These are phyloP conservation scores for Alectura lathami DNA, from an alignment of 2,113 vertebrate species.

Conservation along the genomic window DNA sequence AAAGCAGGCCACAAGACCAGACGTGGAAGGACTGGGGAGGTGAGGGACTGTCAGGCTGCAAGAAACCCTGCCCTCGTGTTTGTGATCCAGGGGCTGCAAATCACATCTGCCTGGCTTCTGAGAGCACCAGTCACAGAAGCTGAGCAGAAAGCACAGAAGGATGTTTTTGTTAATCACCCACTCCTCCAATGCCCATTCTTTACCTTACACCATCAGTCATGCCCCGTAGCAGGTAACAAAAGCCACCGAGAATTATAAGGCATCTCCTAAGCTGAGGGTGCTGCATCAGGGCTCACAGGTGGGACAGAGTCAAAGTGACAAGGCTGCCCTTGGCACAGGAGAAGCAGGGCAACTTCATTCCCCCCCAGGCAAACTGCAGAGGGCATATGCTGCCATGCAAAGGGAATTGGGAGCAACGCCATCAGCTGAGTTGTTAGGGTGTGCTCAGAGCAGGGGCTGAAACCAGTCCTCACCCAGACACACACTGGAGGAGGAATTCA, in stretches of 20 bases:
- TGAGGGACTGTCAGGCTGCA: background rate
- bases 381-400: background rate
- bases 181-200: slow-evolving; percentile 51
- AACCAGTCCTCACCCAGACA: slow-evolving; percentile 44
- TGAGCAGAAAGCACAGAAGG: slow-evolving; percentile 64
- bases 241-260: slow-evolving; percentile 32
- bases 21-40: background rate
- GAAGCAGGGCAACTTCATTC: background rate
- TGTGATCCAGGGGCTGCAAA: slow-evolving; percentile 28
- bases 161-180: slow-evolving; percentile 61
- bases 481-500: slow-evolving; percentile 51
- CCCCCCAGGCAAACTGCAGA: background rate
- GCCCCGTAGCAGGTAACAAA: slow-evolving; percentile 48
- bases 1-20: slow-evolving; percentile 25
- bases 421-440: background rate
- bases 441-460: background rate
- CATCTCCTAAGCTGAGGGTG: slow-evolving; percentile 35
- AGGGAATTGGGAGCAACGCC: background rate
- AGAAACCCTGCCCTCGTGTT: background rate
- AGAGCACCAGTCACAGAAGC: slow-evolving; percentile 33
- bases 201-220: slow-evolving; percentile 57
- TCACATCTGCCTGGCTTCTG: slow-evolving; percentile 21
- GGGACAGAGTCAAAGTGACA: background rate
- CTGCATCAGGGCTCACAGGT: background rate
- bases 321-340: background rate